Evolutionary conservation across 2,888 invertebrate genomes (phyloP).

Genomic region (Nymphalis c-album): DNA sequence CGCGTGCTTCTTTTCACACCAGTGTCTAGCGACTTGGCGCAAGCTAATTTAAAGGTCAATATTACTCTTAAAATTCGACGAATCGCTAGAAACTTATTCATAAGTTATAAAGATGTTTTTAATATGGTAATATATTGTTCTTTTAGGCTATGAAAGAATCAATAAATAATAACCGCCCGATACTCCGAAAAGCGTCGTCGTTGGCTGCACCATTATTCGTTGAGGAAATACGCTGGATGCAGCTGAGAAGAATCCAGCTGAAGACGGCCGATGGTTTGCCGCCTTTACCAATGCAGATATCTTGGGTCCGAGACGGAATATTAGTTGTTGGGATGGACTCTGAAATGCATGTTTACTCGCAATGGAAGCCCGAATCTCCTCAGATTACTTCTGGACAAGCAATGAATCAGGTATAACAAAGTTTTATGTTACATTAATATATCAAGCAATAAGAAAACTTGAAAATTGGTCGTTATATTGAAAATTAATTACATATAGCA

Average conservation of each 20-base stretch:
- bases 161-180: slow-evolving; percentile 90
- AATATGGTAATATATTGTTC: not conserved
- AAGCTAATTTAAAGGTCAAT: slow-evolving; percentile 91
- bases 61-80: not conserved
- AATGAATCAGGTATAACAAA: slow-evolving; percentile 55
- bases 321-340: slow-evolving; percentile 99
- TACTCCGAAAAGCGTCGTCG: slow-evolving; percentile 94
- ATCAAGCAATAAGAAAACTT: too few relatives aligned
- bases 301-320: slow-evolving; percentile 99
- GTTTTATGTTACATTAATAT: too few relatives aligned
- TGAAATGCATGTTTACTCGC: slow-evolving; percentile 99
- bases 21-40: slow-evolving; percentile 96
- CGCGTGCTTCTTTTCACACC: slow-evolving; percentile 96
- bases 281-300: slow-evolving; percentile 98
- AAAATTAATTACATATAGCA: too few relatives aligned
- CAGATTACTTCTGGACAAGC: slow-evolving; percentile 54
- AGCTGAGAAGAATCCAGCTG: slow-evolving; percentile 92
- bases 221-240: slow-evolving; percentile 98
- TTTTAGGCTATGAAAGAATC: slow-evolving; percentile 90
- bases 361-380: slow-evolving; percentile 91
- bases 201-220: slow-evolving; percentile 93
- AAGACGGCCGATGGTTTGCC: slow-evolving; percentile 97
- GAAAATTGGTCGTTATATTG: too few relatives aligned
- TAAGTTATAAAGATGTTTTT: not conserved
- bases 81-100: not conserved